Evolutionary conservation across 2,888 invertebrate species (phyloP).

Genomic region (Ormyrus nitidulus): DNA sequence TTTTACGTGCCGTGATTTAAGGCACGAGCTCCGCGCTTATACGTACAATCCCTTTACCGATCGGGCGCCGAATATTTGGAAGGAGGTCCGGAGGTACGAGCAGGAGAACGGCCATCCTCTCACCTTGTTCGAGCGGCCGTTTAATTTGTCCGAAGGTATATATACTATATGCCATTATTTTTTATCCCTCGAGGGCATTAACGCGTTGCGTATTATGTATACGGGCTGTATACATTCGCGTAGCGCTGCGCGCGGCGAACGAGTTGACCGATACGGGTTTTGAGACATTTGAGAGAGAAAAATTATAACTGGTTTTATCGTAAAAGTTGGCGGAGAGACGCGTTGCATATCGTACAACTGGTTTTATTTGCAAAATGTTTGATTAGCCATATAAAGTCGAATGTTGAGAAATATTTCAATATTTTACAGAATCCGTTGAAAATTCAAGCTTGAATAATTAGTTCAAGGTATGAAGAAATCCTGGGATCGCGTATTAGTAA

Average conservation of each 20-base stretch:
- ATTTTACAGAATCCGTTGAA: background rate
- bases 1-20: constrained; percentile 18
- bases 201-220: constrained; percentile 2
- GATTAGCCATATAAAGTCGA: background rate
- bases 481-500: too few species aligned
- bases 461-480: too few species aligned
- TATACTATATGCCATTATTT: background rate
- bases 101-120: constrained; percentile 35
- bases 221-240: background rate
- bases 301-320: constrained; percentile 26
- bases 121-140: constrained; percentile 15
- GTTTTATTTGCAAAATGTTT: constrained; percentile 20
- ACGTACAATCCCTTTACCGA: constrained; percentile 28
- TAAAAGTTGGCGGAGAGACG: background rate
- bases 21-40: background rate
- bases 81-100: background rate
- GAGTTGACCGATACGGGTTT: constrained; percentile 17
- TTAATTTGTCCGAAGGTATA: constrained; percentile 22
- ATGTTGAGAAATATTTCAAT: background rate
- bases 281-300: background rate
- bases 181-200: background rate
- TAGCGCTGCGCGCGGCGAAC: background rate
- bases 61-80: background rate
- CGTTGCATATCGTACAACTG: constrained; percentile 14
- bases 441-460: too few species aligned